Percentiles rank a stretch among this genome's conserved stretches.
These are phyloP conservation scores for Phytoseiulus persimilis DNA, from an alignment of 2,888 invertebrate species.

Conservation along the genomic window DNA sequence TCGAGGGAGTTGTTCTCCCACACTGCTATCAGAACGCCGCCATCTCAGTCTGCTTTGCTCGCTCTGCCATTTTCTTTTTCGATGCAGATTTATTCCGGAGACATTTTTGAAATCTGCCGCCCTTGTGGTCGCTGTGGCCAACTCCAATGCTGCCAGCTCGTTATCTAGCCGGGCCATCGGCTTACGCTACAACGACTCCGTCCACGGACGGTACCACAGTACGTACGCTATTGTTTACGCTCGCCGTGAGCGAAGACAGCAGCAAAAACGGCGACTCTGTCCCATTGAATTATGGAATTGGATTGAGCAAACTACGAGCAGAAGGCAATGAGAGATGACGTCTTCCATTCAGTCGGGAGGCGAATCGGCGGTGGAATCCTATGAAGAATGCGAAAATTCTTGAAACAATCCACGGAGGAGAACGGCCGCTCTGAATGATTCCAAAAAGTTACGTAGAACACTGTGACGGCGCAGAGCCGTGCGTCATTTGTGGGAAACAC, in stretches of 20 bases:
- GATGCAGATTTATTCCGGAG: conserved; percentile 38
- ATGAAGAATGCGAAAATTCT: no score
- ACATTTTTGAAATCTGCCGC: conserved; percentile 37
- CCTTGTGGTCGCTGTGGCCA: not conserved
- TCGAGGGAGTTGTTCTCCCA: not conserved
- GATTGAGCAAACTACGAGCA: not conserved
- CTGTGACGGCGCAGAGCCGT: not conserved
- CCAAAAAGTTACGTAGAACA: not conserved
- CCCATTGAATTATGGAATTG: not conserved
- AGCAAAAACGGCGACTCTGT: not conserved
- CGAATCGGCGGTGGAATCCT: not conserved
- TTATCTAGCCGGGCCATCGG: conserved; percentile 36
- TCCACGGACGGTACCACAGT: not conserved
- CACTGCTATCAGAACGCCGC: not conserved
- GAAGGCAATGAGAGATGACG: not conserved
- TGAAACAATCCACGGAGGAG: not conserved
- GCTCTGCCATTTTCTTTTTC: conserved; percentile 1
- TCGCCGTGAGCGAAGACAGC: not conserved
- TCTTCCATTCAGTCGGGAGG: not conserved
- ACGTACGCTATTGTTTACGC: not conserved
- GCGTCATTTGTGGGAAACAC: not conserved
- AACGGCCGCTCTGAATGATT: not conserved
- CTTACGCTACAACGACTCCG: conserved; percentile 5
- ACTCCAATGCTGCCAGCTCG: not conserved
- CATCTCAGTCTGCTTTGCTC: not conserved